Evolutionary conservation across 2,888 invertebrate genomes (phyloP), one percentile per base, ranked within the genome.

Genomic region (Ectemnius continuus): DNA sequence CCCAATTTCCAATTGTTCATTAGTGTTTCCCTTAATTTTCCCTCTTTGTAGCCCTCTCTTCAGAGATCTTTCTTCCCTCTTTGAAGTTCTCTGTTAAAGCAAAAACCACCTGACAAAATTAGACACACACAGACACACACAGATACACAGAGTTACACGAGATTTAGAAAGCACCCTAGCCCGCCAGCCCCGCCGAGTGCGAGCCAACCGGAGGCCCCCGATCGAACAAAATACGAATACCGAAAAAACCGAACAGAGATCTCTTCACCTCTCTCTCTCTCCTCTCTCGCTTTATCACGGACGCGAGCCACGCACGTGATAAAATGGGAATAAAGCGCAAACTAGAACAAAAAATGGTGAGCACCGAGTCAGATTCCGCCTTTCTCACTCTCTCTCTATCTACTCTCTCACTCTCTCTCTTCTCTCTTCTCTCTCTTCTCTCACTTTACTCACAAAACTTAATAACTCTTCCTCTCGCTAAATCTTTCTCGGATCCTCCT

Each of bases 171-270:
- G 23, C 79, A 84, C 87, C 87, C 85, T 84, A 87, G 84, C 89
- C 90, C 91, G 90, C 91, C 91, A 91, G 91, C 91, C 90, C 91
- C 90, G 90, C 89, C 88, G 91, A 91, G 91, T 88, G 90, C 91
- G 89, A 90, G 90, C 90, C 91, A 87, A 85, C 88, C 86, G 88
- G 90, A 88, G 88, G 88, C 87, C n/a, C n/a, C n/a, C 87, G 86
- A 87, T 79, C 75, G 82, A 83, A 75, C 79, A 70, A 76, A 73
- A 75, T 73, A 74, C 36, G 36, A 8, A 8, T 72, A 73, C 76
- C 76, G 76, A 81, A 52, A 52, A 0, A 52, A 52, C 2, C 52
- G 52, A 52, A 52, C 52, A 16, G 36, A 36, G 36, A 36, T 36
- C 36, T 36, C 36, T 23, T 23, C 23, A 3, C 0, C 23, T 23